Base-by-base conservation (phyloP, 2,797 vertebrate species). In the Odontamblyopus lacepedii region DNA sequence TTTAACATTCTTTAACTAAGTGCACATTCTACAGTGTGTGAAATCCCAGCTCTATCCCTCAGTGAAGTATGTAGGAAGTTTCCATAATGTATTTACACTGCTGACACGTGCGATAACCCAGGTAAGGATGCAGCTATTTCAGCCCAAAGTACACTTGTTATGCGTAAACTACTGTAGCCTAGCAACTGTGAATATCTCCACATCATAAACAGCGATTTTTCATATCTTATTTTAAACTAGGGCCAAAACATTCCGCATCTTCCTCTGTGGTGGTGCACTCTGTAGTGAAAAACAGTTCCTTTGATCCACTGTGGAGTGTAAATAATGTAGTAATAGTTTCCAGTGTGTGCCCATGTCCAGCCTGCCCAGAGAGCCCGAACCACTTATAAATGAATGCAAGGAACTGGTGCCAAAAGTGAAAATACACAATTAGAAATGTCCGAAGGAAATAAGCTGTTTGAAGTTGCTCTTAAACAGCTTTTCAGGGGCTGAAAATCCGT, bases 291-390 rank as follows among this genome's bases (percentile, higher is more conserved):
- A 63, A 41, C 12, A 13, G 32, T 15, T 13, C 62, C 32, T 63
- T 63, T 63, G 61, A 63, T 63, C 61, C 30, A 63, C 61, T n/a
- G n/a, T 23, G 9, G 61, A 63, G 61, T 62, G 30, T 63, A 63
- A 63, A 63, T 63, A 63, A 38, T 63, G 32, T n/a, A 38, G 61
- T 38, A 63, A 63, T 35, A 38, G 18, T 63, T 63, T 63, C 35
- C 62, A 63, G 1, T 63, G 61, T 18, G 35, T 35, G 62, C 35
- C 35, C 35, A 0, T 6, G 27, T 60, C 29, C 27, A 60, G 12
- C 57, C 57, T 15, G 57, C 57, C 15, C 55, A 57, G 11, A 56
- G 19, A 55, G 51, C 6, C 56, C 56, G 13, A 11, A 4, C 56
- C 56, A 59, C 56, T 59, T 26, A 56, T 9, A 56, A 56, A 2